Evolutionary conservation across 2,888 invertebrate genomes (phyloP).

Genomic region (Cheilosia soror): DNA sequence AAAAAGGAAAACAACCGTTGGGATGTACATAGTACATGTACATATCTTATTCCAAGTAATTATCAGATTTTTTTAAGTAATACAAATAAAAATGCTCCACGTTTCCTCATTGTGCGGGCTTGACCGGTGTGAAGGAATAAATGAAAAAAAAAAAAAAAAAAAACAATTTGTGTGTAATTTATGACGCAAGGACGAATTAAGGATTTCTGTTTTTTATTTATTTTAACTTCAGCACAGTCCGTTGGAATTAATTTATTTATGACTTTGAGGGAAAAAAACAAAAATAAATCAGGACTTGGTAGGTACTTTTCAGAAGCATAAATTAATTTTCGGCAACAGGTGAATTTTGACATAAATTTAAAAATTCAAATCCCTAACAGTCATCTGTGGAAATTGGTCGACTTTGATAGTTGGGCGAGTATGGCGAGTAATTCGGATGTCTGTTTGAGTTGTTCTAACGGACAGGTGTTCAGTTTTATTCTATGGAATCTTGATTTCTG

Average conservation of each 20-base stretch:
- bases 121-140: neutral
- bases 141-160: neutral
- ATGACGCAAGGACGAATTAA: conserved; percentile 18
- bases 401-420: neutral
- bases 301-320: conserved; percentile 12
- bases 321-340: conserved; percentile 22
- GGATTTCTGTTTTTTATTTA: conserved; percentile 1
- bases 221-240: neutral
- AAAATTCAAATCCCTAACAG: conserved; percentile 5
- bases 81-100: neutral
- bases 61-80: conserved; percentile 22
- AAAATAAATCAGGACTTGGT: conserved; percentile 15
- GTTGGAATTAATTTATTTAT: conserved; percentile 24
- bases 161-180: conserved; percentile 9
- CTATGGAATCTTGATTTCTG: too few species aligned
- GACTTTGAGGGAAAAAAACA: conserved; percentile 23
- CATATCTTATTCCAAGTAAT: neutral
- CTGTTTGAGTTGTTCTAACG: conserved; percentile 2
- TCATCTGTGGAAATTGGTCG: conserved; percentile 4
- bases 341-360: conserved; percentile 6
- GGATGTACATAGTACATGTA: neutral
- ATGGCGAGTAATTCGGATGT: neutral
- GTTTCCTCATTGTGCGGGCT: neutral
- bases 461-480: neutral
- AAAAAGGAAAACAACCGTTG: neutral